A percentile compares a stretch with the other conserved stretches of the same genome.
phyloP scores from a whole-genome alignment of 2,888 invertebrate species.

The Tipula unca region DNA sequence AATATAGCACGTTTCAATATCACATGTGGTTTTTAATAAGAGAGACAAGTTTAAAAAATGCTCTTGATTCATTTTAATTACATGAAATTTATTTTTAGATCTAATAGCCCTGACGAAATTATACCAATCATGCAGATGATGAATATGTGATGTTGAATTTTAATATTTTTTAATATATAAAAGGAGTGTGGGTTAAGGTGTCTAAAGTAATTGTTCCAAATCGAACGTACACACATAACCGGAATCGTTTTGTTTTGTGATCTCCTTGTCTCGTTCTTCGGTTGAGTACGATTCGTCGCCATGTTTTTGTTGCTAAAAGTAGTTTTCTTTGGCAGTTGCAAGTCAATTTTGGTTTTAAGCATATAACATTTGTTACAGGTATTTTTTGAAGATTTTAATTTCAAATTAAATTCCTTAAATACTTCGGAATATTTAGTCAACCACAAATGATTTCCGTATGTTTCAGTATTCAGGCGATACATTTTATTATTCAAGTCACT shows the following conservation, averaged over 20 bases:
- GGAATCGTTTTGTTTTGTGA: not conserved
- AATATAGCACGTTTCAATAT: no score
- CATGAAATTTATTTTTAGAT: no score
- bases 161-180: no score
- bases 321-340: not conserved
- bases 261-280: not conserved
- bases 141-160: no score
- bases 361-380: not conserved
- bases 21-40: no score
- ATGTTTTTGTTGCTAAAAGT: not conserved
- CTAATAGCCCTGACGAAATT: no score
- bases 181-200: not conserved
- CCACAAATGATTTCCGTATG: not conserved
- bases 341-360: not conserved
- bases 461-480: not conserved
- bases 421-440: not conserved
- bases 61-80: no score
- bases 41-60: no score
- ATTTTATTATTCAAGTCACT: not conserved
- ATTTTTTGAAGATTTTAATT: not conserved
- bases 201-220: conserved; percentile 8
- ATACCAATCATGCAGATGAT: no score
- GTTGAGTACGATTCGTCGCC: not conserved
- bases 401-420: not conserved
- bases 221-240: not conserved